Evolutionary conservation across 2,113 vertebrate genomes (phyloP).

Genomic region (Tachysurus fulvidraco): DNA sequence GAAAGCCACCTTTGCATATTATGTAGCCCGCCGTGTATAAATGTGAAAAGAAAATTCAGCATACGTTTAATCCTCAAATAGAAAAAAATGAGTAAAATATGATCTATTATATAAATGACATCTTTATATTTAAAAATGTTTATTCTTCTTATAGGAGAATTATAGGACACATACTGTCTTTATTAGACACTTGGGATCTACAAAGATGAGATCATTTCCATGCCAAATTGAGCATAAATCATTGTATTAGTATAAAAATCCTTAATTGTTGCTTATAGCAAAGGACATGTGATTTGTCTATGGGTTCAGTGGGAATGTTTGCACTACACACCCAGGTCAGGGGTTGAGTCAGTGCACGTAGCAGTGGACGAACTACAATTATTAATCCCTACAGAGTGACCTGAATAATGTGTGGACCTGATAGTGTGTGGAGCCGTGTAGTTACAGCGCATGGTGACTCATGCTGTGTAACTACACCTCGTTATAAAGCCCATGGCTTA

Average conservation of each 20-base stretch:
- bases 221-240: neutral
- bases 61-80: neutral
- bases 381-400: neutral
- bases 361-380: neutral
- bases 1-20: neutral
- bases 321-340: neutral
- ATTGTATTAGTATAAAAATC: neutral
- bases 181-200: neutral
- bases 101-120: neutral
- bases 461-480: neutral
- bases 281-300: neutral
- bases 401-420: neutral
- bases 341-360: neutral
- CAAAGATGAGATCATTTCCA: neutral
- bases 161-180: neutral
- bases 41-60: neutral
- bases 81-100: neutral
- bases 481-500: neutral
- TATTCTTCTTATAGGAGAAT: neutral
- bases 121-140: neutral
- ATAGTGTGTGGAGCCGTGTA: neutral
- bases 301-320: neutral
- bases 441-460: neutral
- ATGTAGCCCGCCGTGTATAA: neutral
- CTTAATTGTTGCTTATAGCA: neutral